Evolutionary conservation across 2,797 vertebrate genomes (phyloP).

Genomic region (Nannoperca obscura): DNA sequence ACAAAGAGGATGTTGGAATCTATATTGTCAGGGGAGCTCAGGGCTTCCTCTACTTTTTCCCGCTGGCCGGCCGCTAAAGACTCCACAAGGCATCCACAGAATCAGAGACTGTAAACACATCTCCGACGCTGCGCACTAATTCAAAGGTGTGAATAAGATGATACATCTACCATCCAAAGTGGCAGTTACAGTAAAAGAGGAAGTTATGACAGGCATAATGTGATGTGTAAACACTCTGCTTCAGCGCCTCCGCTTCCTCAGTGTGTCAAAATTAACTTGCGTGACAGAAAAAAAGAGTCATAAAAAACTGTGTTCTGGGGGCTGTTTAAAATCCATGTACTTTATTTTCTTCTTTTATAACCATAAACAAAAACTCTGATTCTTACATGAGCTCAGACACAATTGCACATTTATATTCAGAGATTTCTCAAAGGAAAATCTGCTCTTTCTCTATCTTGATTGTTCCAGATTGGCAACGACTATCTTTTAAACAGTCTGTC

Average conservation of each 20-base stretch:
- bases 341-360: background rate
- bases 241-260: conserved; percentile 28
- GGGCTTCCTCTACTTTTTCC: conserved; percentile 43
- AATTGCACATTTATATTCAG: background rate
- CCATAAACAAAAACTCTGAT: conserved; percentile 24
- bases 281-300: conserved; percentile 26
- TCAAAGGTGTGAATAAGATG: conserved; percentile 56
- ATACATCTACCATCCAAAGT: conserved; percentile 36
- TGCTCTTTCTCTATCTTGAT: conserved; percentile 34
- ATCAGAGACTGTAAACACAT: conserved; percentile 20
- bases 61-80: conserved; percentile 13
- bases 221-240: conserved; percentile 46
- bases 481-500: conserved; percentile 18
- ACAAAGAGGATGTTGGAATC: conserved; percentile 73
- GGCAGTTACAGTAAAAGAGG: conserved; percentile 30
- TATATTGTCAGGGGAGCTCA: conserved; percentile 69
- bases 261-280: conserved; percentile 27
- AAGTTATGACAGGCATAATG: conserved; percentile 32
- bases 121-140: conserved; percentile 8
- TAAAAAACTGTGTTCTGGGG: conserved; percentile 11
- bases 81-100: conserved; percentile 15
- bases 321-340: conserved; percentile 18
- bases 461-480: conserved; percentile 30
- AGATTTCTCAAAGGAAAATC: conserved; percentile 19
- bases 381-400: background rate